These are phyloP conservation scores for Cantharis rufa DNA, from an alignment of 2,888 invertebrate genomes.

Conservation along the genomic window DNA sequence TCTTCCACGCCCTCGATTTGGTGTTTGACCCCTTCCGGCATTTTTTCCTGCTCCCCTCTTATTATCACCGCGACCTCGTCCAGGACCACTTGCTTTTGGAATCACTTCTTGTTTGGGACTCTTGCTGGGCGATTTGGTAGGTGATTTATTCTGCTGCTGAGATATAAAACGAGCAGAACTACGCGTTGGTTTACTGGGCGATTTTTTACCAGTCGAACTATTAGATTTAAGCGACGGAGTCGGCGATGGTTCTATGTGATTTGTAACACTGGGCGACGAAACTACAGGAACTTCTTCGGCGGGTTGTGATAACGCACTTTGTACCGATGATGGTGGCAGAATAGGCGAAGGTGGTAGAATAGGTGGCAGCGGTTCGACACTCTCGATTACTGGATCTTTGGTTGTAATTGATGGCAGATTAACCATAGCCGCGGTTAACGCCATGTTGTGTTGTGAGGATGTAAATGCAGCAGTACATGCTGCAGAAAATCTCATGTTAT, in stretches of 20 bases:
- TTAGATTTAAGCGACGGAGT: slow-evolving; percentile 52
- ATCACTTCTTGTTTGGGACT: slow-evolving; percentile 61
- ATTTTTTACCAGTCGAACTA: slow-evolving; percentile 59
- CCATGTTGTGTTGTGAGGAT: slow-evolving; percentile 80
- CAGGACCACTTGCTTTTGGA: slow-evolving; percentile 57
- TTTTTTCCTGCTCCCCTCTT: slow-evolving; percentile 33
- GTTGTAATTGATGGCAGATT: slow-evolving; percentile 64
- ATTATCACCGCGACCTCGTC: slow-evolving; percentile 57
- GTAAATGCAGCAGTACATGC: slow-evolving; percentile 79
- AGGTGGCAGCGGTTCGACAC: background rate
- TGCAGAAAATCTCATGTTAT: slow-evolving; percentile 57
- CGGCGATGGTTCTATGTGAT: slow-evolving; percentile 51
- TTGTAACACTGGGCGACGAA: slow-evolving; percentile 39
- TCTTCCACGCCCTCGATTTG: slow-evolving; percentile 55
- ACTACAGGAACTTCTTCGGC: slow-evolving; percentile 22
- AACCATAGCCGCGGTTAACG: slow-evolving; percentile 79
- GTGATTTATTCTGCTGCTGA: slow-evolving; percentile 66
- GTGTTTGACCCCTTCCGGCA: slow-evolving; percentile 43
- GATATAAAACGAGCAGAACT: slow-evolving; percentile 67
- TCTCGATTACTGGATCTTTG: slow-evolving; percentile 34
- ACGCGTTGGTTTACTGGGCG: slow-evolving; percentile 63
- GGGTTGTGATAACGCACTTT: slow-evolving; percentile 40
- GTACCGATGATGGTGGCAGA: slow-evolving; percentile 33
- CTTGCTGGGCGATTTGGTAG: slow-evolving; percentile 56
- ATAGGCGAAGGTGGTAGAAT: slow-evolving; percentile 29